phyloP scores from a whole-genome alignment of 2,113 vertebrate species.

The Calidris pygmaea region DNA sequence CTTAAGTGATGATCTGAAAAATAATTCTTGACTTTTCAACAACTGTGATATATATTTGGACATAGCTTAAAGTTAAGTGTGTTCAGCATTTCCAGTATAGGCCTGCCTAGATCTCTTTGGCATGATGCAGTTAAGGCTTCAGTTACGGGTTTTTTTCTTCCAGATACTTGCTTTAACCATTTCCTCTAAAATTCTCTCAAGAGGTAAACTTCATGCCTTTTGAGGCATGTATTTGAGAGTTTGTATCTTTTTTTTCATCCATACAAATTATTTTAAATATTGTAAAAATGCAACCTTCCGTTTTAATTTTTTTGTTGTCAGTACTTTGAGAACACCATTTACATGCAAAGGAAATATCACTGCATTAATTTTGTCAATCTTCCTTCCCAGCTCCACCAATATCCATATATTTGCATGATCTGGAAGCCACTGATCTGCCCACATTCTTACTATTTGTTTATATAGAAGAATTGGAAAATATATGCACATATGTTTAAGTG shows the following conservation, averaged over 20 bases:
- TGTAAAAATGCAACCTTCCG: background rate
- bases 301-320: background rate
- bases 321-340: constrained; percentile 7
- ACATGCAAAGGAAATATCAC: constrained; percentile 4
- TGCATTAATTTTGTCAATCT: background rate
- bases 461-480: constrained; percentile 5
- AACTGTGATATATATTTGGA: background rate
- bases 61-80: background rate
- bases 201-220: background rate
- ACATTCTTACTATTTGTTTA: constrained; percentile 33
- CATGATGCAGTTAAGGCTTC: background rate
- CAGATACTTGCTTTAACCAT: background rate
- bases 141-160: fast-evolving
- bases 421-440: constrained; percentile 24
- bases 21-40: background rate
- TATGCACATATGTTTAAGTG: background rate
- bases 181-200: background rate
- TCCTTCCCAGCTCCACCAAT: constrained; percentile 42
- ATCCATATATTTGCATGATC: constrained; percentile 40
- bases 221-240: background rate
- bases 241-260: background rate
- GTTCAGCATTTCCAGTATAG: background rate
- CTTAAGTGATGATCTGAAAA: background rate
- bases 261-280: background rate
- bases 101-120: background rate